Evolutionary conservation across 2,113 vertebrate species (phyloP).

Genomic region (Microcebus lehilahytsara): DNA sequence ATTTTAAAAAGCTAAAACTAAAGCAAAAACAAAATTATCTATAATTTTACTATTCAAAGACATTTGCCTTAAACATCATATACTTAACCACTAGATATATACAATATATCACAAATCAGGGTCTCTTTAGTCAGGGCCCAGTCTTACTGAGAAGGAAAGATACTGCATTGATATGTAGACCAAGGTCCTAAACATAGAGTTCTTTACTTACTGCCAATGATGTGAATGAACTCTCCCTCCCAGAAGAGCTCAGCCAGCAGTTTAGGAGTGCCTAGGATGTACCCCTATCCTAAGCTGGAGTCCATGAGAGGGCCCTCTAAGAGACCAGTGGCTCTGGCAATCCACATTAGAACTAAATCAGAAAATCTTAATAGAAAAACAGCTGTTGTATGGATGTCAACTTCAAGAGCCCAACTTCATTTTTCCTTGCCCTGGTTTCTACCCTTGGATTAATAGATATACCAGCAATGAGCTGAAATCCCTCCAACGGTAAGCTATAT

Average conservation of each 20-base stretch:
- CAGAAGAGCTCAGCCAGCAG: not conserved
- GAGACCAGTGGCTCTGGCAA: not conserved
- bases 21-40: conserved; percentile 36
- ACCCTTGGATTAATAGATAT: not conserved
- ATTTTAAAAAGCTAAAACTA: not conserved
- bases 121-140: not conserved
- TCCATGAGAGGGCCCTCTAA: not conserved
- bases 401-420: not conserved
- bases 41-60: not conserved
- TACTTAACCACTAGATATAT: not conserved
- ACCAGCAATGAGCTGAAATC: not conserved
- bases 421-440: not conserved
- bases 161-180: not conserved
- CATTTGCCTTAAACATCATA: not conserved
- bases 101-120: not conserved
- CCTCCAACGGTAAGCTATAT: not conserved
- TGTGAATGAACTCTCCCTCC: not conserved
- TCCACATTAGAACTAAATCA: not conserved
- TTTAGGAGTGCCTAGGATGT: not conserved
- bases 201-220: not conserved
- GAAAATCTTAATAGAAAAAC: conserved; percentile 7
- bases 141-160: not conserved
- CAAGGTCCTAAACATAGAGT: not conserved
- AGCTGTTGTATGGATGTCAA: not conserved
- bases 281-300: not conserved